Base-by-base conservation (phyloP, 2,113 vertebrate genomes). In the Osmerus mordax region DNA sequence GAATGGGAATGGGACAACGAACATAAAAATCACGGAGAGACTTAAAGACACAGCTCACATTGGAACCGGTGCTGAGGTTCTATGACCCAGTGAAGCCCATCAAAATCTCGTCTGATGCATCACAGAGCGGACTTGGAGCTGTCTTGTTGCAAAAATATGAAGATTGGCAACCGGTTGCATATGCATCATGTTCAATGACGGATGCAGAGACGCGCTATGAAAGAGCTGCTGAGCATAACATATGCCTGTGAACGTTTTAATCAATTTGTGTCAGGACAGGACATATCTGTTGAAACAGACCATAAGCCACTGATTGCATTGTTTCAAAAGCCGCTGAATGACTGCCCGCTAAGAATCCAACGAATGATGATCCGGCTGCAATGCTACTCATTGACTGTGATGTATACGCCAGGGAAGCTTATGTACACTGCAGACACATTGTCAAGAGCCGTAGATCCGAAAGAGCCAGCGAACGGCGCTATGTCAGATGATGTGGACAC, bases 61-160 rank as follows among this genome's bases (percentile, higher is more conserved):
- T 60, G 29, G 65, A 78, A 64, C 72, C 68, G 23, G 51, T 81
- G 0, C 41, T 77, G 56, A 70, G 19, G 19, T 71, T 81, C 16
- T 77, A 71, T 65, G 68, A 72, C 18, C 72, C 72, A 23, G 21
- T 12, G 15, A 52, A 28, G 58, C 51, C 67, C 9, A 71, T 74
- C 19, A 71, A 71, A 21, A 69, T 77, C 19, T 71, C 75, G 54
- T 23, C 58, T n/a, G 59, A 79, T 71, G 69, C 73, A 19, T 79
- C 68, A 62, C 58, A 69, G 23, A 65, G 56, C 56, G 51, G 29
- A 16, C 21, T 65, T 28, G 69, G 62, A 52, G 69, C 69, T 14
- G 36, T 53, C 6, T 23, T 59, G n/a, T 12, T 58, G 67, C 58
- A 21, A 21, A 21, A 21, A 21, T 21, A 21, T 21, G 21, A 21